phyloP scores from a whole-genome alignment of 2,113 vertebrate species.

The Heterochromis multidens region DNA sequence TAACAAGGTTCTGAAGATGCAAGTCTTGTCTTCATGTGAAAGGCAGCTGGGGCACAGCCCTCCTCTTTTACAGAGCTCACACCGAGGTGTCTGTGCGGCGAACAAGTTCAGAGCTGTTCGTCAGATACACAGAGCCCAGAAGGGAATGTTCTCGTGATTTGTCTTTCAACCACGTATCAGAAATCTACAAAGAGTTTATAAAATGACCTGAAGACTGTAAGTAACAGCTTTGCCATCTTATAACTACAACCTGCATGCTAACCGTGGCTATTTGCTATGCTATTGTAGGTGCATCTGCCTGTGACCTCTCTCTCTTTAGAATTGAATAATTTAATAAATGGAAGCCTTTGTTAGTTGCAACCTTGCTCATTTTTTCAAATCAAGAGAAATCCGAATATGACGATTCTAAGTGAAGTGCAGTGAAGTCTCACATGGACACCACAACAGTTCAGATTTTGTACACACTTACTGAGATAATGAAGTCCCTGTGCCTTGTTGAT shows the following conservation, averaged over 20 bases:
- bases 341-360: background rate
- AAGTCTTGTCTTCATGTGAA: constrained; percentile 65
- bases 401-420: background rate
- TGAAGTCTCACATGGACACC: background rate
- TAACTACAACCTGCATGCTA: background rate
- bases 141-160: constrained; percentile 14
- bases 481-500: background rate
- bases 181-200: background rate
- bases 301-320: background rate
- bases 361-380: background rate
- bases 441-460: background rate
- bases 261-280: background rate
- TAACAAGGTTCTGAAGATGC: constrained; percentile 72
- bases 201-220: background rate
- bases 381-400: background rate
- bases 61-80: constrained; percentile 38
- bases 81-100: constrained; percentile 37
- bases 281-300: background rate
- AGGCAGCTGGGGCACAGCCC: constrained; percentile 56
- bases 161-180: background rate
- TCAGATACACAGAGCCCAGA: background rate
- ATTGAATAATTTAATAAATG: background rate
- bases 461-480: background rate
- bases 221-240: background rate
- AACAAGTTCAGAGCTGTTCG: constrained; percentile 53